A percentile compares a stretch with the other conserved stretches of the same genome.
These are phyloP conservation scores for Chrysomela aeneicollis DNA, from an alignment of 2,888 invertebrate species.

Conservation along the genomic window DNA sequence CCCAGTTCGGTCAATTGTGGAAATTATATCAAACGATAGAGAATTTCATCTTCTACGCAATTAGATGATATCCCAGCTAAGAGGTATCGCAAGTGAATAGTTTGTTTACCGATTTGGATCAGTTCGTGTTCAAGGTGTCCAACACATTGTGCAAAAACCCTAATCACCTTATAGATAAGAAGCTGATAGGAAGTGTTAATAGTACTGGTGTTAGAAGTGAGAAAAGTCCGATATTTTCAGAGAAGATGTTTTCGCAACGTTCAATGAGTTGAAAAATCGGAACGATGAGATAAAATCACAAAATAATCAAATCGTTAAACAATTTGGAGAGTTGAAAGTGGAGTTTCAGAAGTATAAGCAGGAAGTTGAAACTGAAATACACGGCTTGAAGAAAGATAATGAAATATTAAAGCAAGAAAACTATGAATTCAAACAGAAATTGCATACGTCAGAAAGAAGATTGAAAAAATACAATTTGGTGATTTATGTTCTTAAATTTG, in stretches of 20 bases:
- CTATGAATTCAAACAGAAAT: background rate
- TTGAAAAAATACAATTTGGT: background rate
- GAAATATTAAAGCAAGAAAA: slow-evolving; percentile 1
- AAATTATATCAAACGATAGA: too few relatives aligned
- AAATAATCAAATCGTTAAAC: background rate
- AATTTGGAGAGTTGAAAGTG: background rate
- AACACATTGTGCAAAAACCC: background rate
- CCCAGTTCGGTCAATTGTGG: too few relatives aligned
- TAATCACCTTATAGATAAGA: background rate
- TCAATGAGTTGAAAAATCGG: background rate
- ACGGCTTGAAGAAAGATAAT: background rate
- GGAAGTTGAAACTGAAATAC: background rate
- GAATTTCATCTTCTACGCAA: too few relatives aligned
- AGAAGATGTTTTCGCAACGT: background rate
- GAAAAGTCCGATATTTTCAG: background rate
- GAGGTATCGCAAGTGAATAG: too few relatives aligned
- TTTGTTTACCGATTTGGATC: too few relatives aligned
- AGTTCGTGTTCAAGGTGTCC: background rate
- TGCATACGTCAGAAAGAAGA: background rate
- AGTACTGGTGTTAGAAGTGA: background rate
- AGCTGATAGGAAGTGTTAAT: background rate
- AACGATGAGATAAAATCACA: background rate
- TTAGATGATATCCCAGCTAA: too few relatives aligned
- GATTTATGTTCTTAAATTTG: background rate
- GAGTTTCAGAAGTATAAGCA: background rate